Evolutionary conservation across 2,797 vertebrate species (phyloP), one percentile per base, ranked within the genome.

Genomic region (Eulemur albifrons): DNA sequence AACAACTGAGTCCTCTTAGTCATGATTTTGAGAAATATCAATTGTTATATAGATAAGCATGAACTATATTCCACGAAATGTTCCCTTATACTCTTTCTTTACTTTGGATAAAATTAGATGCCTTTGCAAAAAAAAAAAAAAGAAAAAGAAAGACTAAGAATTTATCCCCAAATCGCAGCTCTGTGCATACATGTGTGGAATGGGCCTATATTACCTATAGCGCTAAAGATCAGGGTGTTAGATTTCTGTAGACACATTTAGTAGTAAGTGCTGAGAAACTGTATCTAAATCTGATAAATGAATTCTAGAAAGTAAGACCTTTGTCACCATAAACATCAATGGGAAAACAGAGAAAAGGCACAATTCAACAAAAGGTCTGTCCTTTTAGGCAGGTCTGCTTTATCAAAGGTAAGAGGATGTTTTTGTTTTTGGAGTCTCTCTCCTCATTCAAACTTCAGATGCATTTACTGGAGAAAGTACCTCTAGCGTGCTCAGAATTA

Each of bases 101-200:
- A 93, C 30, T 85, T 95, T 92, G 54, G 35, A 96, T 72, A 85
- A 35, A 77, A 18, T 73, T 38, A 94, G 79, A 93, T 83, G 82
- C 4, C 38, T 85, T 48, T 84, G 35, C 18, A 13, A 76, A 93
- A 72, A 69, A 77, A 5, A 35, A 27, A 40, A 43, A 73, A 65
- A 61, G 67, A 5, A 7, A 38, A 79, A 59, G 73, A 73, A 79
- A 48, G 20, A 54, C 70, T 69, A 92, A 77, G 30, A 48, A 52
- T 87, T 82, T 81, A 69, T 80, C 75, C 7, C 48, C 59, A 86
- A 72, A 77, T 88, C 50, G 59, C 1, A 88, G 38, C n/a, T 81
- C 69, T 88, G 35, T 70, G 30, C 12, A 32, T 59, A 70, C 27
- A 57, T 40, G 4, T 75, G n/a, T 61, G 4, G n/a, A 90, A 91